Conservation (phyloP, 2,797 vertebrate species). For the Cuculus canorus region DNA sequence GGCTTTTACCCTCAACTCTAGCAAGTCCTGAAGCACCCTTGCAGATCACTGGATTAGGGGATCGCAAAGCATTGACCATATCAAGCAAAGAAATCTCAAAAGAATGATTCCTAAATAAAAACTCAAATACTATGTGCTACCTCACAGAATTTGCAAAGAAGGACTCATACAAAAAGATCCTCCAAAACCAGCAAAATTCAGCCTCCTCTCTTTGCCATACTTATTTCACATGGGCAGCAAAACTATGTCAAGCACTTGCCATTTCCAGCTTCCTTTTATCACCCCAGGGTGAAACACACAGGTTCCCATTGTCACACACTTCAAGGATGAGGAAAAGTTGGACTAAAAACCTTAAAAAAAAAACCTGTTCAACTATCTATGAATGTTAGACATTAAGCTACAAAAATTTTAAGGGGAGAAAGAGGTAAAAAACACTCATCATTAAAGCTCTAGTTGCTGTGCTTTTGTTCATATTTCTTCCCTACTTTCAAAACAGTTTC, state of each 20-base stretch:
- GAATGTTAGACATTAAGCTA: neutral
- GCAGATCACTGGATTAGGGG: neutral
- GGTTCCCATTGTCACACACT: neutral
- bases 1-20: neutral
- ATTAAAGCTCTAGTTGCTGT: neutral
- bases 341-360: neutral
- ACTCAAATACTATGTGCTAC: neutral
- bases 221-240: neutral
- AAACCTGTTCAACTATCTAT: neutral
- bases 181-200: neutral
- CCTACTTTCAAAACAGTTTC: neutral
- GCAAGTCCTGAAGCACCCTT: neutral
- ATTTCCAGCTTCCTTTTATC: neutral
- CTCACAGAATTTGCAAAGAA: neutral
- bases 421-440: neutral
- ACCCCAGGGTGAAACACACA: neutral
- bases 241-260: neutral
- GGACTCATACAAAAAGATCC: rapidly evolving
- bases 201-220: neutral
- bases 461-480: neutral
- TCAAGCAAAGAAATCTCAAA: neutral
- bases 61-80: neutral
- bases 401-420: neutral
- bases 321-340: neutral
- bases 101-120: neutral